These are phyloP conservation scores for Oophaga sylvatica DNA, from an alignment of 2,797 vertebrate species.

Conservation along the genomic window DNA sequence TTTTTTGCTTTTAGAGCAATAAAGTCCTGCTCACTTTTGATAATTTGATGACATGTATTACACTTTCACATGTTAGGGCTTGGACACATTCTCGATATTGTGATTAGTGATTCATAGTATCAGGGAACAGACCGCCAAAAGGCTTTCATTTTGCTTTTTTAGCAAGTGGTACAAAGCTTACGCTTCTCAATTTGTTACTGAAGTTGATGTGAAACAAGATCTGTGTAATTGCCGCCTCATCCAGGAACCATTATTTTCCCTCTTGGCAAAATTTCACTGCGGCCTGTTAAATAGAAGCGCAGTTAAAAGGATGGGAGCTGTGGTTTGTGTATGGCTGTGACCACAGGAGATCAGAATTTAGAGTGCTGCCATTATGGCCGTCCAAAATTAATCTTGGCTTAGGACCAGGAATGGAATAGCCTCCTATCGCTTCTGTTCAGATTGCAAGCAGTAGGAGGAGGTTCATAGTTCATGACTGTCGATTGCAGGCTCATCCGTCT, in stretches of 20 bases:
- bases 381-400: slow-evolving; percentile 71
- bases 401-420: slow-evolving; percentile 67
- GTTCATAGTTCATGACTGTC: slow-evolving; percentile 69
- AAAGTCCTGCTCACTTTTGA: background rate
- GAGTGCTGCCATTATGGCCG: slow-evolving; percentile 59
- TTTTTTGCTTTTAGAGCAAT: background rate
- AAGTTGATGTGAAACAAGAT: slow-evolving; percentile 44
- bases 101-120: background rate
- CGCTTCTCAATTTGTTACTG: slow-evolving; percentile 32
- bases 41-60: background rate
- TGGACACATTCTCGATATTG: background rate
- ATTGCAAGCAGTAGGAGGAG: slow-evolving; percentile 73
- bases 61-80: background rate
- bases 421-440: slow-evolving; percentile 71
- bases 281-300: slow-evolving; percentile 38
- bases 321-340: slow-evolving; percentile 57
- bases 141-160: slow-evolving; percentile 3
- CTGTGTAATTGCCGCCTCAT: slow-evolving; percentile 45
- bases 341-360: slow-evolving; percentile 66
- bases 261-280: slow-evolving; percentile 50
- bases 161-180: background rate
- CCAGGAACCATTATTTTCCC: slow-evolving; percentile 44
- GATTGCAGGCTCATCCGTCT: slow-evolving; percentile 65
- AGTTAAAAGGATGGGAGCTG: slow-evolving; percentile 37
- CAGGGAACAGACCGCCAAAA: background rate